These are phyloP conservation scores for Eupithecia inturbata DNA, from an alignment of 2,888 invertebrate genomes.

Conservation along the genomic window DNA sequence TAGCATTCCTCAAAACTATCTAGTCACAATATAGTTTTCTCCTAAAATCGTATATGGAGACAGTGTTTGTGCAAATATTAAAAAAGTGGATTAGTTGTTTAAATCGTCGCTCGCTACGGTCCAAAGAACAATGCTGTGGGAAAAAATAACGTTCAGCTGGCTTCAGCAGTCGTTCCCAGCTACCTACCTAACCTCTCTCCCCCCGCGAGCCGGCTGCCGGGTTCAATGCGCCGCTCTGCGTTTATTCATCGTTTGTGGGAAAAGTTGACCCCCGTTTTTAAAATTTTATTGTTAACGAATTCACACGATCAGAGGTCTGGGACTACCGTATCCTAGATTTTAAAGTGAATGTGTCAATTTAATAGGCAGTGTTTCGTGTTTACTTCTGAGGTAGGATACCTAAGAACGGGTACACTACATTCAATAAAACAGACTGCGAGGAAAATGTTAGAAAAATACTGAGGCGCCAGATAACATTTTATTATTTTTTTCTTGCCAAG, in stretches of 20 bases:
- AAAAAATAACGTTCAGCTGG: conserved; percentile 85
- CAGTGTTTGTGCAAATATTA: conserved; percentile 61
- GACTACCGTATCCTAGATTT: conserved; percentile 71
- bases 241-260: conserved; percentile 85
- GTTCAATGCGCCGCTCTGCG: conserved; percentile 83
- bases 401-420: not conserved
- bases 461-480: conserved; percentile 52
- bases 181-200: conserved; percentile 80
- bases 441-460: conserved; percentile 38
- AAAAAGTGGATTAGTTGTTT: conserved; percentile 63
- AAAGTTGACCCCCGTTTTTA: conserved; percentile 83
- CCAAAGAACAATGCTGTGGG: conserved; percentile 85
- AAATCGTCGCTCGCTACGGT: conserved; percentile 75
- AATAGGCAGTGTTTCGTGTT: not conserved
- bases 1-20: conserved; percentile 66
- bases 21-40: conserved; percentile 73
- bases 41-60: conserved; percentile 45
- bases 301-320: conserved; percentile 74
- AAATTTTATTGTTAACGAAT: conserved; percentile 82
- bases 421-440: not conserved
- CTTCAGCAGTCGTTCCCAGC: conserved; percentile 83
- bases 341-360: conserved; percentile 28
- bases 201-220: conserved; percentile 80
- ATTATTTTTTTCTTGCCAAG: conserved; percentile 68
- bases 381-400: not conserved